A percentile compares a stretch with the other conserved stretches of the same genome.
Evolutionary conservation across 2,888 invertebrate species (phyloP).

Genomic region (Petrolisthes cinctipes): DNA sequence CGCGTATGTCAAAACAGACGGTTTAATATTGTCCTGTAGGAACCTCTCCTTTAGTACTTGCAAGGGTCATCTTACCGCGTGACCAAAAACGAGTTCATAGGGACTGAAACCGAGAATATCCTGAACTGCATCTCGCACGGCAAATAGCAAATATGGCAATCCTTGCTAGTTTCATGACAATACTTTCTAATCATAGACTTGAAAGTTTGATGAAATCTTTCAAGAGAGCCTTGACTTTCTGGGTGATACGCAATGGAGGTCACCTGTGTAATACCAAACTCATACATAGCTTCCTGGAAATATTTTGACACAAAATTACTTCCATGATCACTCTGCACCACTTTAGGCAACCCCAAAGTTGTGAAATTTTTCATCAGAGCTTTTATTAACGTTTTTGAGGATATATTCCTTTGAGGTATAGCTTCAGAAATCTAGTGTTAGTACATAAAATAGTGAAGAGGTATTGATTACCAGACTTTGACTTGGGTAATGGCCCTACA

Average conservation of each 20-base stretch:
- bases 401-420: background rate
- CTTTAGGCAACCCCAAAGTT: constrained; percentile 1
- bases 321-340: background rate
- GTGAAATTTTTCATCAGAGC: background rate
- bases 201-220: too few relatives aligned
- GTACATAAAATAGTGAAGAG: background rate
- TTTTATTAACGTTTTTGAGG: background rate
- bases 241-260: background rate
- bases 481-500: background rate
- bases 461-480: too few relatives aligned
- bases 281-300: background rate
- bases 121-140: background rate
- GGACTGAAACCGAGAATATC: background rate
- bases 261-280: background rate
- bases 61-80: background rate
- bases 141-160: background rate
- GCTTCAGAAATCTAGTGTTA: background rate
- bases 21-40: background rate
- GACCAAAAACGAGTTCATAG: background rate
- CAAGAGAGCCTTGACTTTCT: background rate
- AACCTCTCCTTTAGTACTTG: background rate
- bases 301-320: background rate
- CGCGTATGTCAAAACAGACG: too few relatives aligned
- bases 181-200: too few relatives aligned
- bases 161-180: too few relatives aligned